Base-by-base conservation (phyloP, 2,888 invertebrate species). In the Zelleria hepariella region DNA sequence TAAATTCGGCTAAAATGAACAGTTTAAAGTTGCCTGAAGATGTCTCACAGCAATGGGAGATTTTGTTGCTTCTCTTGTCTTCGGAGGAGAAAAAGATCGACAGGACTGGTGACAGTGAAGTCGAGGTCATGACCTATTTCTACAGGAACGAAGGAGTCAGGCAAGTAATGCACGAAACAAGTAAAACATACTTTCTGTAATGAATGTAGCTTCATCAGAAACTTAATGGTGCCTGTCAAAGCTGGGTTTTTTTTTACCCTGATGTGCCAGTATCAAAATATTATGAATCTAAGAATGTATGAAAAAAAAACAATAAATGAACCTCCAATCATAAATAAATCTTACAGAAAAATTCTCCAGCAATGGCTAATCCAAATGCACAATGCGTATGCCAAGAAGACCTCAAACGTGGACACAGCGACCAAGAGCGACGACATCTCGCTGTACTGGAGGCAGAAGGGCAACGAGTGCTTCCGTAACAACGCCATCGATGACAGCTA, bases 401-500 rank as follows among this genome's bases (percentile, higher is more conserved):
- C 58, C 1, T 68, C 63, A 58, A 77, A 77, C 1, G 63, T 66
- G 1, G 82, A 86, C 58, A 80, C 84, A 1, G 75, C 86, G 0
- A 58, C 70, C 7, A 89, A 89, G 64, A 81, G 77, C 60, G 78
- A 86, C 59, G 73, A 78, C 0, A 69, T 87, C 0, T 76, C 88
- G 0, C 60, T 78, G 0, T 61, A 74, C 1, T 87, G 86, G 86
- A 80, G 84, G 68, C 89, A 80, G 67, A 77, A 74, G 55, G 93
- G 93, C 5, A 93, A 93, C 66, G 85, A 87, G 24, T 89, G 86
- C 66, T 93, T 91, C 72, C 83, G 88, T 64, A 76, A 78, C 0
- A 90, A 91, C 62, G 71, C 84, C 42, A 82, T 91, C 55, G 68
- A 82, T 10, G 84, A 87, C 4, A 91, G 92, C 68, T 82, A 92